phyloP scores from a whole-genome alignment of 1,140 invertebrate genomes.

The Drosophila rufa region DNA sequence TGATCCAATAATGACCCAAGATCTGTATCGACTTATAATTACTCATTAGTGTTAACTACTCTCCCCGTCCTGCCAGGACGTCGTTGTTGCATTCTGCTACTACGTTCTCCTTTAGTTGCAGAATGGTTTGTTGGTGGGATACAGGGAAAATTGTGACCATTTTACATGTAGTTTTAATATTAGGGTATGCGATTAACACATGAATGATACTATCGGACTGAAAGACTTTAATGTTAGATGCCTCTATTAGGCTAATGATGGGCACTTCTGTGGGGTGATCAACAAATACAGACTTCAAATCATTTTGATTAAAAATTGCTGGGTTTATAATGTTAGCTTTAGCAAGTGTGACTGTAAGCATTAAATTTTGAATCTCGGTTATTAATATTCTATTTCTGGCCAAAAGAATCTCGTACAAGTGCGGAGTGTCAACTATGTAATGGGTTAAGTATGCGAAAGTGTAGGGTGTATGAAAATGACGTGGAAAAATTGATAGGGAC shows the following conservation, averaged over 20 bases:
- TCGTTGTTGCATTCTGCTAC: too few species aligned
- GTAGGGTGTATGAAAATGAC: background rate
- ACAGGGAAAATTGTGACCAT: too few species aligned
- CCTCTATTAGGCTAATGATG: slow-evolving; percentile 10
- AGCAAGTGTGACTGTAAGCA: slow-evolving; percentile 21
- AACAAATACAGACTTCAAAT: slow-evolving; percentile 11
- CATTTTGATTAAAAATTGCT: slow-evolving; percentile 14
- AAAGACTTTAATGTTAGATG: slow-evolving; percentile 34
- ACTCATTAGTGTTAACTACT: too few species aligned
- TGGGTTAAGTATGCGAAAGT: slow-evolving; percentile 1
- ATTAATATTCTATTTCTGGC: slow-evolving; percentile 25
- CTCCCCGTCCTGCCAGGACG: too few species aligned
- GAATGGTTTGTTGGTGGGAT: too few species aligned
- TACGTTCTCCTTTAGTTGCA: too few species aligned
- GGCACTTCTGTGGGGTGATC: slow-evolving; percentile 19
- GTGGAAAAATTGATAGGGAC: background rate
- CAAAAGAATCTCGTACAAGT: slow-evolving; percentile 15
- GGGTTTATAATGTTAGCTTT: slow-evolving; percentile 16
- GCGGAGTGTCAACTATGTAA: too few species aligned
- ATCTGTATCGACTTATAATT: too few species aligned
- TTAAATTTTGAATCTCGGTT: slow-evolving; percentile 18
- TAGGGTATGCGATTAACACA: slow-evolving; percentile 34
- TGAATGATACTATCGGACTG: slow-evolving; percentile 32
- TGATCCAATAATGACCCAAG: too few species aligned
- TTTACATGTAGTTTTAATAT: slow-evolving; percentile 24